Evolutionary conservation across 2,113 vertebrate species (phyloP), one percentile per base, ranked within the genome.

Genomic region (Dasyornis broadbenti): DNA sequence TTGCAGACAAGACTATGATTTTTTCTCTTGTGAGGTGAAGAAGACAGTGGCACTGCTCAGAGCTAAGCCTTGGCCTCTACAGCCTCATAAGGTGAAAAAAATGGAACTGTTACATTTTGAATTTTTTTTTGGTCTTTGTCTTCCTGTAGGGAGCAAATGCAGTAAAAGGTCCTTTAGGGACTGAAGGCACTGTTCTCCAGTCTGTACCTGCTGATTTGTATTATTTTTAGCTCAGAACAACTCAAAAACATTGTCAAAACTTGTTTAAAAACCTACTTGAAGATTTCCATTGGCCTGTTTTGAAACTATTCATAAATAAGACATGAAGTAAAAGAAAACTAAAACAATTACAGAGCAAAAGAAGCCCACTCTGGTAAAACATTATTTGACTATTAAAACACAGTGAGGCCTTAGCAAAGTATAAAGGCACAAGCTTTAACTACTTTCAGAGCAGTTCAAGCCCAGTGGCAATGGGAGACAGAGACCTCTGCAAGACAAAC

Each of bases 231-330:
- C 89, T 89, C 80, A 68, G 72, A 81, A 83, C 9, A 9, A 64
- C 80, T 63, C 15, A 78, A 93, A 94, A 88, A 68, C 86, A 86
- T 68, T 92, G 86, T 92, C 92, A 91, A 92, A 84, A 91, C 57
- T 59, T 95, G 86, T 94, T 96, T 96, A 81, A 84, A 91, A 89
- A 78, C 26, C 14, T 73, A 35, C 49, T 60, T 94, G 89, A 92
- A 78, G 47, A 70, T 37, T 95, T 94, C 80, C 89, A 94, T 35
- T 88, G 82, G 82, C 39, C 54, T 76, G 59, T 76, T 96, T 65
- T 90, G 75, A 77, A 92, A 94, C 47, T 50, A 66, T 77, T 72
- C 54, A 47, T 88, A 94, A 95, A 75, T 91, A 95, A 86, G 79
- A 73, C 86, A 77, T 28, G 31, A n/a, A 94, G 42, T 75, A 90